Conservation (phyloP, 2,888 invertebrate species). For the Phyto melanocephala region DNA sequence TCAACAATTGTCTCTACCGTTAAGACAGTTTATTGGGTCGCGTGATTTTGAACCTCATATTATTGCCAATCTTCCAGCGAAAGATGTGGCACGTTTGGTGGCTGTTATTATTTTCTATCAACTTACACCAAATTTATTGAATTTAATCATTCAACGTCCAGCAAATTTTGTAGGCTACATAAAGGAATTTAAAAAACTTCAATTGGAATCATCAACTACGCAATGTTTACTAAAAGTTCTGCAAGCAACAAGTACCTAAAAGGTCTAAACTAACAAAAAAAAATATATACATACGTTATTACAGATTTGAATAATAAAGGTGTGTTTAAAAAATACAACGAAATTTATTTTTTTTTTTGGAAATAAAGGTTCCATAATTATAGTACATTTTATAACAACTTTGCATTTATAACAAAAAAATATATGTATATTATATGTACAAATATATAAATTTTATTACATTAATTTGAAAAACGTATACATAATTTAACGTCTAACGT, state of each 20-base stretch:
- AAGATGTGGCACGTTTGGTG: constrained; percentile 72
- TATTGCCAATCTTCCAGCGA: constrained; percentile 68
- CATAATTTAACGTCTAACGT: neutral
- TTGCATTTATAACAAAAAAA: too few relatives aligned
- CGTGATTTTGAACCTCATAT: constrained; percentile 69
- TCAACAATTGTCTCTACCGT: constrained; percentile 66
- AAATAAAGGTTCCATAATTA: too few relatives aligned
- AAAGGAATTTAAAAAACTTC: constrained; percentile 74
- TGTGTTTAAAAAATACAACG: neutral
- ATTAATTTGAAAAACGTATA: neutral
- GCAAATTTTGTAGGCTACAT: constrained; percentile 74
- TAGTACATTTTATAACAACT: too few relatives aligned
- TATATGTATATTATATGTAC: too few relatives aligned
- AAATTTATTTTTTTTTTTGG: too few relatives aligned
- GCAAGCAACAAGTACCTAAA: constrained; percentile 66
- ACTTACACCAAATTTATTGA: constrained; percentile 75
- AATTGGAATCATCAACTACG: constrained; percentile 73
- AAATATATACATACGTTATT: neutral
- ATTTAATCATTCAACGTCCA: constrained; percentile 70
- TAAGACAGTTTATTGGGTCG: constrained; percentile 74
- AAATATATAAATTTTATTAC: too few relatives aligned
- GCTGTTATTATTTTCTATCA: constrained; percentile 75
- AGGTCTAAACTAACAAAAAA: constrained; percentile 3
- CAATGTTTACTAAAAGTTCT: constrained; percentile 74
- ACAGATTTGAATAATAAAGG: constrained; percentile 31